Evolutionary conservation across 2,888 invertebrate species (phyloP).

Genomic region (Drosophila hamatofila): DNA sequence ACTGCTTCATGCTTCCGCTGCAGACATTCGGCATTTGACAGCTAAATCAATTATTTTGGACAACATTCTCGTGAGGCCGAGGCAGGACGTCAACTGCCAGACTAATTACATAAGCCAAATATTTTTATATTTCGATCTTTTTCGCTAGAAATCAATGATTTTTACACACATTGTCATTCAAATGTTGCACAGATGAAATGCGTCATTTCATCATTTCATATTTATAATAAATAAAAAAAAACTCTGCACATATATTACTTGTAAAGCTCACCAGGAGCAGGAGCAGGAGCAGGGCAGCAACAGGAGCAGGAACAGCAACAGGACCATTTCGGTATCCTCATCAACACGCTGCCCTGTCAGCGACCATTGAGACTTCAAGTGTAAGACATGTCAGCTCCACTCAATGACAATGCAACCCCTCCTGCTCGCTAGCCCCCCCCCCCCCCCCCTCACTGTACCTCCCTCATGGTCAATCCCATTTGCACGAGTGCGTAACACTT

Average conservation of each 20-base stretch:
- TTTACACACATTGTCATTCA: slow-evolving; percentile 48
- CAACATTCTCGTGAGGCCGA: slow-evolving; percentile 41
- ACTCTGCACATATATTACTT: slow-evolving; percentile 40
- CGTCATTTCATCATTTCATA: slow-evolving; percentile 58
- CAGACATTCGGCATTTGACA: slow-evolving; percentile 58
- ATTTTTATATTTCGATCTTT: slow-evolving; percentile 19
- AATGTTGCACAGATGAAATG: slow-evolving; percentile 50
- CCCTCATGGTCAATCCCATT: slow-evolving; percentile 39
- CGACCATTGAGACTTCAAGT: slow-evolving; percentile 71
- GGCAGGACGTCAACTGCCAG: slow-evolving; percentile 40
- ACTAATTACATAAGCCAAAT: slow-evolving; percentile 67
- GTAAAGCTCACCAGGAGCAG: neutral
- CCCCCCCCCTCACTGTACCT: neutral
- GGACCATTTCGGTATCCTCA: slow-evolving; percentile 50
- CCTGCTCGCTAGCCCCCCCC: too few species aligned
- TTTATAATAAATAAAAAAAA: slow-evolving; percentile 51
- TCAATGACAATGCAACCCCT: slow-evolving; percentile 44
- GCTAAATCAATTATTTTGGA: slow-evolving; percentile 74
- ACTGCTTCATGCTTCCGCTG: neutral
- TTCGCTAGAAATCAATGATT: slow-evolving; percentile 29
- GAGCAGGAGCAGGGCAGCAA: neutral
- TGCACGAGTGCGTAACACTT: slow-evolving; percentile 66
- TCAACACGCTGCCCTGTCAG: slow-evolving; percentile 64
- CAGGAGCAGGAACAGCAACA: neutral
- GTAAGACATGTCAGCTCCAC: slow-evolving; percentile 76